These are phyloP conservation scores for Melanostigma gelatinosum DNA, from an alignment of 2,113 vertebrate species.

Conservation along the genomic window DNA sequence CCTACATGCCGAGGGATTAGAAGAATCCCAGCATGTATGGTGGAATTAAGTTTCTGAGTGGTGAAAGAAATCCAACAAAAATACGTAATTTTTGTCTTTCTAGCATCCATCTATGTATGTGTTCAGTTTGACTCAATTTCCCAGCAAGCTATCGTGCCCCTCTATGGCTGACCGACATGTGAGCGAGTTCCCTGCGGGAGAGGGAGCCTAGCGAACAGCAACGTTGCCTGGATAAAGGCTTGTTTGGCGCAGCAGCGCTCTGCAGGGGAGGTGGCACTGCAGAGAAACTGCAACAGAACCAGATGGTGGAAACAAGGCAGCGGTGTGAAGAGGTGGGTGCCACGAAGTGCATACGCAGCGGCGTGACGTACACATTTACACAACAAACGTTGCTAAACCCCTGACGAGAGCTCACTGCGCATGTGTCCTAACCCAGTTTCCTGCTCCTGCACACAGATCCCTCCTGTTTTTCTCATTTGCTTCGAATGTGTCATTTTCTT, in stretches of 20 bases:
- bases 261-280: slow-evolving; percentile 58
- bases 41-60: slow-evolving; percentile 5
- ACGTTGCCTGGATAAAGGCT: slow-evolving; percentile 43
- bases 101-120: slow-evolving; percentile 20
- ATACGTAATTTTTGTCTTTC: slow-evolving; percentile 8
- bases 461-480: slow-evolving; percentile 9
- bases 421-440: slow-evolving; percentile 45
- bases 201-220: slow-evolving; percentile 38
- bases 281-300: slow-evolving; percentile 51
- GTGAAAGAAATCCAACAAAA: slow-evolving; percentile 8
- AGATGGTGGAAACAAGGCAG: slow-evolving; percentile 15
- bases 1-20: slow-evolving; percentile 29
- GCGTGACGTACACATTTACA: slow-evolving; percentile 30
- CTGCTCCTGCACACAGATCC: slow-evolving; percentile 9
- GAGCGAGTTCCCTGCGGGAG: slow-evolving; percentile 52
- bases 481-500: slow-evolving; percentile 33
- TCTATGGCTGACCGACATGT: slow-evolving; percentile 76
- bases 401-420: slow-evolving; percentile 22
- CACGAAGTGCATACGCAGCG: slow-evolving; percentile 19
- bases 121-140: slow-evolving; percentile 40
- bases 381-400: not conserved
- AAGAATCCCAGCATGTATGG: not conserved
- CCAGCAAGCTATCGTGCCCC: slow-evolving; percentile 48
- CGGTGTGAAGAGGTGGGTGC: slow-evolving; percentile 24
- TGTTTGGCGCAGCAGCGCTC: slow-evolving; percentile 54